These are phyloP conservation scores for Antitype chi DNA, from an alignment of 2,888 invertebrate species.

Conservation along the genomic window DNA sequence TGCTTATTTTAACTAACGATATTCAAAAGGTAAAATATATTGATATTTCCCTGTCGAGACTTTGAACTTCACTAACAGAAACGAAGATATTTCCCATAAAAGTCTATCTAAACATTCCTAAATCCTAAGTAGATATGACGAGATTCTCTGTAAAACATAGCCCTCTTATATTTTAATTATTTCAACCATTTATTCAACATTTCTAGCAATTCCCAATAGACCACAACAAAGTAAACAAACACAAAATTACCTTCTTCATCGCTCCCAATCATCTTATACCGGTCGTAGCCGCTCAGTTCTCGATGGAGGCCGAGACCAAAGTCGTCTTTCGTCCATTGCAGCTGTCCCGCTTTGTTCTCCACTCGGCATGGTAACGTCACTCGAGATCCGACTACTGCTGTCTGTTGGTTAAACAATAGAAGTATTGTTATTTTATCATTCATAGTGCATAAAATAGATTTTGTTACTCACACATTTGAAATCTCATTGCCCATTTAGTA, in stretches of 20 bases:
- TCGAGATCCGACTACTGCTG: slow-evolving; percentile 96
- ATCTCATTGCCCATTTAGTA: neutral
- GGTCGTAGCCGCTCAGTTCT: slow-evolving; percentile 97
- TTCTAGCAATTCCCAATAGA: neutral
- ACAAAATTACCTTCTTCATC: slow-evolving; percentile 95
- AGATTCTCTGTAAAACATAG: neutral
- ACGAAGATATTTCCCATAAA: neutral
- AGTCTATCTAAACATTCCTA: neutral
- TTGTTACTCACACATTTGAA: neutral
- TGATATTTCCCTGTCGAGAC: neutral
- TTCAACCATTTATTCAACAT: neutral
- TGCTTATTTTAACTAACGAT: neutral
- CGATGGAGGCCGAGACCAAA: slow-evolving; percentile 98
- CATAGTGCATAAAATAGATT: neutral
- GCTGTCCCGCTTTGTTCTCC: slow-evolving; percentile 95
- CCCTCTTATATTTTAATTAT: neutral
- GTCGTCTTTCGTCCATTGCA: slow-evolving; percentile 99
- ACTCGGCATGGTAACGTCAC: slow-evolving; percentile 97
- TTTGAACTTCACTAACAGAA: neutral
- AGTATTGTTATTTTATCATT: neutral
- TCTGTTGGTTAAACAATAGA: slow-evolving; percentile 85
- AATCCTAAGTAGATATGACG: neutral
- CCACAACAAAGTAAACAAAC: neutral
- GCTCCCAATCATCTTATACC: slow-evolving; percentile 99
- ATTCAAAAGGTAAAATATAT: neutral